Evolutionary conservation across 2,888 invertebrate genomes (phyloP).

Genomic region (Drosophila rellima): DNA sequence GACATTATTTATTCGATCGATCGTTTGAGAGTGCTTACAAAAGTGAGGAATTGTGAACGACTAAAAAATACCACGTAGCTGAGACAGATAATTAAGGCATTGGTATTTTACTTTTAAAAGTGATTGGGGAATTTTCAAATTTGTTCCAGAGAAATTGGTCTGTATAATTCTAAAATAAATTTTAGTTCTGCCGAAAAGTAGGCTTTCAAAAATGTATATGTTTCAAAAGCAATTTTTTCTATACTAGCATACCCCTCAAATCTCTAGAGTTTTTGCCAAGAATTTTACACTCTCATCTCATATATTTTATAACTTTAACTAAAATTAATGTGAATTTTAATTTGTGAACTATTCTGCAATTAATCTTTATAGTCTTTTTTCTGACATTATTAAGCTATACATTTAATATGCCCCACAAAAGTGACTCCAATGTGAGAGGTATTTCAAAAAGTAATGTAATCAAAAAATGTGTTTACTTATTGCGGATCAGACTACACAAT

Average conservation of each 20-base stretch:
- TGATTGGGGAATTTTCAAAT: background rate
- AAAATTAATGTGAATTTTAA: background rate
- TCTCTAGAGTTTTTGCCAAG: no score
- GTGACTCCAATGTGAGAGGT: background rate
- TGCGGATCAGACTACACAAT: background rate
- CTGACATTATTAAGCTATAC: background rate
- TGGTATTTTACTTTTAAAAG: background rate
- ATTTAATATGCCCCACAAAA: background rate
- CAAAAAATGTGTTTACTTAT: conserved; percentile 8
- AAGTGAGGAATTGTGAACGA: background rate
- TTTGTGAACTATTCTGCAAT: background rate
- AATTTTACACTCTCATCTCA: no score
- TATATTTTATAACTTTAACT: no score
- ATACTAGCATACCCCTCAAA: no score
- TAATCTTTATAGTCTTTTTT: background rate
- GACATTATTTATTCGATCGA: conserved; percentile 8
- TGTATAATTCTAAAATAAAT: no score
- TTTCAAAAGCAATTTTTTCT: no score
- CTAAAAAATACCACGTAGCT: conserved; percentile 9
- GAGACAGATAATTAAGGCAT: background rate
- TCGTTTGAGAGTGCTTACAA: conserved; percentile 7
- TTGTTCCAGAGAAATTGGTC: background rate
- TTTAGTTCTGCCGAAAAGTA: background rate
- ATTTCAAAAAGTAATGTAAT: conserved; percentile 3
- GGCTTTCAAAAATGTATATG: background rate